phyloP scores from a whole-genome alignment of 2,888 invertebrate genomes.

The Masnerella sp. region DNA sequence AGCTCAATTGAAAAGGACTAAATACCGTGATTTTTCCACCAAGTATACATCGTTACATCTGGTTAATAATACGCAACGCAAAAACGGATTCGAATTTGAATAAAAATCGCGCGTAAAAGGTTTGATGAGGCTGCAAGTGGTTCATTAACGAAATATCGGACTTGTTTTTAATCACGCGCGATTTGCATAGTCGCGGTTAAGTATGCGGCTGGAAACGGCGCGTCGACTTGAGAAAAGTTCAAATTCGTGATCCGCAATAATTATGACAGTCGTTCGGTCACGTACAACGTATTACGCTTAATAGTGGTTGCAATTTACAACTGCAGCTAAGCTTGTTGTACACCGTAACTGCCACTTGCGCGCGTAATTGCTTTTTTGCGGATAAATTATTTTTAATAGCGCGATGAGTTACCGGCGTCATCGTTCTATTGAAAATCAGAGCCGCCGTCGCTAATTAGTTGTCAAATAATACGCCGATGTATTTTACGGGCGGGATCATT shows the following conservation, averaged over 20 bases:
- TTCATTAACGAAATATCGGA: conserved; percentile 28
- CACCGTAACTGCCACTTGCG: conserved; percentile 28
- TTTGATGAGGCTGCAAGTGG: conserved; percentile 8
- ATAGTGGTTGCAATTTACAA: conserved; percentile 40
- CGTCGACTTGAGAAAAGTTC: conserved; percentile 24
- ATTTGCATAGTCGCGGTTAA: conserved; percentile 18
- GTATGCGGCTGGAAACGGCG: conserved; percentile 23
- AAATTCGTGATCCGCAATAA: conserved; percentile 41
- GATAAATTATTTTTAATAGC: conserved; percentile 29
- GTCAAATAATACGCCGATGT: conserved; percentile 24
- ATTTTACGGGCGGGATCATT: conserved; percentile 20
- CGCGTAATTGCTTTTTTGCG: conserved; percentile 34
- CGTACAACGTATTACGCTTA: conserved; percentile 41
- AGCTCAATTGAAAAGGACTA: no score
- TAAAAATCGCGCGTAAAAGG: conserved; percentile 11
- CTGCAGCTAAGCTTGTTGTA: conserved; percentile 34
- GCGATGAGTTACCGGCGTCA: conserved; percentile 17
- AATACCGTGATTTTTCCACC: no score
- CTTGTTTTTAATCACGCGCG: conserved; percentile 33
- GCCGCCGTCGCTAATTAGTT: conserved; percentile 29
- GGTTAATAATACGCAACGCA: conserved; percentile 12
- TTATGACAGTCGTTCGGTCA: conserved; percentile 45
- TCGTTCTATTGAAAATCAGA: conserved; percentile 24
- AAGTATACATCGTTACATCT: background rate
- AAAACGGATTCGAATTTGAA: conserved; percentile 12